phyloP scores from a whole-genome alignment of 2,888 invertebrate genomes.

The Drosophila leonis region DNA sequence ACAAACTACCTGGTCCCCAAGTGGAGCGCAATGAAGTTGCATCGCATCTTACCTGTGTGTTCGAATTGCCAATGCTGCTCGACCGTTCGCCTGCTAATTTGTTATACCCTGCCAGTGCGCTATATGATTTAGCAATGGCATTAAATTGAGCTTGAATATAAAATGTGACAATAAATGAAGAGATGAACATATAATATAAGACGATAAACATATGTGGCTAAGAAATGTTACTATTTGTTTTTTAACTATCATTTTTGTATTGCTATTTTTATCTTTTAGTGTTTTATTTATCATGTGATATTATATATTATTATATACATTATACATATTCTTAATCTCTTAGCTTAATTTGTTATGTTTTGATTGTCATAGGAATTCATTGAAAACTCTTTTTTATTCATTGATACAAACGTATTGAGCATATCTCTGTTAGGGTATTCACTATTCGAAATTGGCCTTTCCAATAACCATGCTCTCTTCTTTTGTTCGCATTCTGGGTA shows the following conservation, averaged over 20 bases:
- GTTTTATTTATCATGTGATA: background rate
- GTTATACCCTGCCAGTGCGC: background rate
- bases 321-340: background rate
- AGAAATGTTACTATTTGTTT: too few species aligned
- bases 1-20: constrained; percentile 48
- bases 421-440: background rate
- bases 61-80: constrained; percentile 21
- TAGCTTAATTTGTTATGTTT: background rate
- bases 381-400: background rate
- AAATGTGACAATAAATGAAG: background rate
- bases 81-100: background rate
- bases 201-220: background rate
- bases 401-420: too few species aligned
- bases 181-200: too few species aligned
- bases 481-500: constrained; percentile 27
- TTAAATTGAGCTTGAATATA: too few species aligned
- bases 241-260: background rate
- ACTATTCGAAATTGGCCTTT: background rate
- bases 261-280: background rate
- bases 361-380: background rate
- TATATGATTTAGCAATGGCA: background rate
- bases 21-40: constrained; percentile 10
- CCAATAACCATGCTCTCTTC: background rate
- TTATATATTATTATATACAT: background rate
- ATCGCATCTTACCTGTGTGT: constrained; percentile 43